phyloP scores from a whole-genome alignment of 2,113 vertebrate genomes.

The Anhinga anhinga region DNA sequence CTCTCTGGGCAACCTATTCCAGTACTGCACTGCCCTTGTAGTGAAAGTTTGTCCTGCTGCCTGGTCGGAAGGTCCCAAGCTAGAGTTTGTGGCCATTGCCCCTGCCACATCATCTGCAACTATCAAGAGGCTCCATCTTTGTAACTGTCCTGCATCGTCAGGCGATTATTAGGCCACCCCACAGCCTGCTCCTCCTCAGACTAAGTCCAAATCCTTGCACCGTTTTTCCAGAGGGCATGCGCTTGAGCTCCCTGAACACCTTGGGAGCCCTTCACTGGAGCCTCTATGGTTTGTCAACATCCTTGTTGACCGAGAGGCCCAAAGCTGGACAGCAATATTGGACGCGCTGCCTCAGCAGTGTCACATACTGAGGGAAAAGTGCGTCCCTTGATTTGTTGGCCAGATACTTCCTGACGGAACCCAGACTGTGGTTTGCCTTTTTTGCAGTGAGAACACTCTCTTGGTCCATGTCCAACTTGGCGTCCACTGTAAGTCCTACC shows the following conservation, averaged over 20 bases:
- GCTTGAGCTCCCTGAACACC: neutral
- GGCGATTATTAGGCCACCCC: neutral
- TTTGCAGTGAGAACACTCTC: neutral
- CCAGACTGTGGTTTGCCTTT: neutral
- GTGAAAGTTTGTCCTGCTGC: neutral
- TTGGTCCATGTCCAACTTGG: neutral
- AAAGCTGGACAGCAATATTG: neutral
- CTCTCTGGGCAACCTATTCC: neutral
- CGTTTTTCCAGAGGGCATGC: neutral
- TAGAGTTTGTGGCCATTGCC: neutral
- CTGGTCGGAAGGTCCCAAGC: neutral
- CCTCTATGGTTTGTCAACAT: neutral
- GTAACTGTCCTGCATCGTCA: neutral
- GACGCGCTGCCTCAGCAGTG: neutral
- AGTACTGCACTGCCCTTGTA: neutral
- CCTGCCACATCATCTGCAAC: neutral
- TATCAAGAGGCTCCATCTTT: neutral
- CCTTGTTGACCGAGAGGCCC: neutral
- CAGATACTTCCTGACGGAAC: neutral
- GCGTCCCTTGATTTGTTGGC: neutral
- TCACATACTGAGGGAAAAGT: rapidly evolving
- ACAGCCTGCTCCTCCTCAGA: neutral
- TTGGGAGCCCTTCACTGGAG: neutral
- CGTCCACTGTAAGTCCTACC: neutral
- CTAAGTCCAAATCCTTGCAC: neutral